Evolutionary conservation across 2,797 vertebrate genomes (phyloP), one percentile per base, ranked within the genome.

Genomic region (Sebastes nivosus): DNA sequence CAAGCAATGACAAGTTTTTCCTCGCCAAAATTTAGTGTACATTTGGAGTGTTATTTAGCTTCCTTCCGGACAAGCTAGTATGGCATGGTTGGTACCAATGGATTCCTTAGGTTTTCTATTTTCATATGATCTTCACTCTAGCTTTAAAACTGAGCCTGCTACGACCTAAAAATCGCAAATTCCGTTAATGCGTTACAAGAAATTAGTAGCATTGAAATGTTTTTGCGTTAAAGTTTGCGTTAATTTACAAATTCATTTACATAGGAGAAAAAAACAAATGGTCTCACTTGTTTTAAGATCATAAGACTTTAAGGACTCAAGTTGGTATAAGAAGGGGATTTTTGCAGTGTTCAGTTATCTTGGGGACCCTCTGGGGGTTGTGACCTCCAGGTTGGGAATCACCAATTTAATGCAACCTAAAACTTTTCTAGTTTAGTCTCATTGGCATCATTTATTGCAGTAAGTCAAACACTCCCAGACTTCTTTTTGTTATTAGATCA

Each of bases 401-500:
- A 30, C 54, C 57, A 29, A 55, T n/a, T 65, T 32, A 36, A 4
- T 63, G 14, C 46, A 77, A 38, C 22, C 12, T 50, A 11, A 29
- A 25, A 32, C 25, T 5, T 50, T 74, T 75, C 2, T 66, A 36
- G 9, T 58, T 74, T 9, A 67, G 57, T 60, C 13, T 55, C 32
- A 55, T 59, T 67, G 34, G 20, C 14, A 38, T 68, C 25, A 50
- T 64, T 61, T 61, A 20, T 38, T 72, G 36, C 34, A 71, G 25
- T 4, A 30, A 20, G 10, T 75, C 38, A 66, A 67, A 60, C 25
- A 25, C 25, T 72, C 5, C 46, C 14, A 50, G 16, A 50, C 5
- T 55, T 24, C 7, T 58, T 75, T 79, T 72, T 80, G 36, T 34
- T 72, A 30, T 58, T 13, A 61, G 27, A 12, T 75, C n/a, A 83